Evolutionary conservation across 2,113 vertebrate species (phyloP).

Genomic region (Pedionomus torquatus): DNA sequence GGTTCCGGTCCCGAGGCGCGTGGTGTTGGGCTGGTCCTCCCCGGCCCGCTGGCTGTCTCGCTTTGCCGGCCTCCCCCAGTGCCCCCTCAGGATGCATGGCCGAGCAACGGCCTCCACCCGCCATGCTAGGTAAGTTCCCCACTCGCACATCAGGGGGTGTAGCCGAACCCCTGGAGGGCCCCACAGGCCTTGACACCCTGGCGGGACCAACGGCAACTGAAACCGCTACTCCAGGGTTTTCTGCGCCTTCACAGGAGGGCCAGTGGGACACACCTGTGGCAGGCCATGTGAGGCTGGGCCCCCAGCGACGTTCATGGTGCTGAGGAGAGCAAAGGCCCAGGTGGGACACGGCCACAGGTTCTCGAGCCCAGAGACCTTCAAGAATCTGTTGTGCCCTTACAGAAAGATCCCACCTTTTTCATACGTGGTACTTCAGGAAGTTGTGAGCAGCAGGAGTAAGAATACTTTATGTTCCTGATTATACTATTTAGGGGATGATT

Average conservation of each 20-base stretch:
- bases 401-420: neutral
- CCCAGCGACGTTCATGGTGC: neutral
- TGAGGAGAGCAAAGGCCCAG: rapidly evolving
- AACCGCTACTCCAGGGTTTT: neutral
- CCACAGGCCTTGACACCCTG: neutral
- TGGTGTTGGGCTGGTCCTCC: rapidly evolving
- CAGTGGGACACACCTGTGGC: rapidly evolving
- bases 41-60: neutral
- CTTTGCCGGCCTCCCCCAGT: rapidly evolving
- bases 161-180: neutral
- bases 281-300: rapidly evolving
- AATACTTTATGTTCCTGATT: neutral
- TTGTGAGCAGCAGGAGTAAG: neutral
- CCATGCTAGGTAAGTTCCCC: neutral
- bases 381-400: neutral
- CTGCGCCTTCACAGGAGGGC: rapidly evolving
- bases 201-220: rapidly evolving
- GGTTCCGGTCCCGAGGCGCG: too few species aligned
- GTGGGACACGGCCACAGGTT: neutral
- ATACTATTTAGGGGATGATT: slow-evolving; percentile 12
- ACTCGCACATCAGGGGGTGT: too few species aligned
- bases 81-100: too few species aligned
- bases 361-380: neutral
- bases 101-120: rapidly evolving
- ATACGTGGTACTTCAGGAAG: neutral